Conservation (phyloP, 2,113 vertebrate genomes). For the Podilymbus podiceps region DNA sequence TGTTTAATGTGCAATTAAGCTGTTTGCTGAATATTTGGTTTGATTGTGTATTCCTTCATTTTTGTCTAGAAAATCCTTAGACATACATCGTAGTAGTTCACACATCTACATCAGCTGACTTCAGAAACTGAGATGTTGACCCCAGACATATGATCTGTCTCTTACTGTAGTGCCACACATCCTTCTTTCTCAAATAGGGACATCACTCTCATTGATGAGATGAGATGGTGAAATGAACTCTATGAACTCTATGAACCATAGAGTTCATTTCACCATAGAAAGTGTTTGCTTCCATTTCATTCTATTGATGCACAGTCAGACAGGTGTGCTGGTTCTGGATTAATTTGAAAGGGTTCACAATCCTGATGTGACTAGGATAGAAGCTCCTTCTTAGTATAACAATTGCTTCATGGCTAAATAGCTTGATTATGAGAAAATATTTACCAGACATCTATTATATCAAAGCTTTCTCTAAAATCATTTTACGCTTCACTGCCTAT, state of each 20-base stretch:
- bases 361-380: not conserved
- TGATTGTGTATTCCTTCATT: not conserved
- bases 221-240: too few species aligned
- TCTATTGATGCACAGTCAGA: not conserved
- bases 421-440: constrained; percentile 12
- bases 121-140: not conserved
- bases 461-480: constrained; percentile 41
- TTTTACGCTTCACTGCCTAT: constrained; percentile 23
- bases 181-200: not conserved
- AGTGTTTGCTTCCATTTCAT: not conserved
- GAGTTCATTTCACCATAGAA: not conserved
- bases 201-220: not conserved
- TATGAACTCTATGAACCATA: too few species aligned
- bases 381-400: not conserved
- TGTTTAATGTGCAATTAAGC: not conserved
- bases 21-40: not conserved
- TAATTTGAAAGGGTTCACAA: not conserved
- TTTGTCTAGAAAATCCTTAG: not conserved
- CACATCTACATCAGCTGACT: not conserved
- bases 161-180: not conserved
- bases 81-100: not conserved
- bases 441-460: constrained; percentile 20
- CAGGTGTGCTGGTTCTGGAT: not conserved
- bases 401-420: not conserved
- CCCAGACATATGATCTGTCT: not conserved